A percentile compares a stretch with the other conserved stretches of the same genome.
phyloP scores from a whole-genome alignment of 2,888 invertebrate genomes.

The Teinopalpus imperialis region DNA sequence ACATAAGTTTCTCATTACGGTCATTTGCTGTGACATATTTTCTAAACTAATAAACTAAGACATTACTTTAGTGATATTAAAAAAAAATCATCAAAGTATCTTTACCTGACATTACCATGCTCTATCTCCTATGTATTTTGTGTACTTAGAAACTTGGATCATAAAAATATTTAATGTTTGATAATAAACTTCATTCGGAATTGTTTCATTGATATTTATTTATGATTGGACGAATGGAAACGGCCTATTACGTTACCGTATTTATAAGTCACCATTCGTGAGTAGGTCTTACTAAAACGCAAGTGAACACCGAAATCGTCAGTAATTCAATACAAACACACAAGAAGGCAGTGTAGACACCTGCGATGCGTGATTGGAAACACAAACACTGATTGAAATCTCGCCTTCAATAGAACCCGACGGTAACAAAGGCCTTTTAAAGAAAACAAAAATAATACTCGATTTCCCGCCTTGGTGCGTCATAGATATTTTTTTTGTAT shows the following conservation, averaged over 20 bases:
- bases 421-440: slow-evolving; percentile 28
- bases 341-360: slow-evolving; percentile 41
- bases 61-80: too few relatives aligned
- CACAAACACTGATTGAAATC: slow-evolving; percentile 56
- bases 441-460: slow-evolving; percentile 23
- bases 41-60: too few relatives aligned
- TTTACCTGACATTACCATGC: too few relatives aligned
- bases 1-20: too few relatives aligned
- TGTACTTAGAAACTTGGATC: too few relatives aligned
- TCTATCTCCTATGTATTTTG: too few relatives aligned
- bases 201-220: too few relatives aligned
- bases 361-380: slow-evolving; percentile 62
- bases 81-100: too few relatives aligned
- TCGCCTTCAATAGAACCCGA: slow-evolving; percentile 42
- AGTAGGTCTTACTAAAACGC: background rate
- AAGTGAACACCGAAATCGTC: slow-evolving; percentile 4
- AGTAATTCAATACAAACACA: slow-evolving; percentile 16
- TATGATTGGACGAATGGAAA: background rate
- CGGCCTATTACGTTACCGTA: background rate
- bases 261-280: slow-evolving; percentile 1
- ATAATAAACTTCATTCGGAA: too few relatives aligned
- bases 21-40: too few relatives aligned
- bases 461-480: slow-evolving; percentile 27
- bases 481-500: background rate
- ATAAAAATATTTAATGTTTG: too few relatives aligned